These are phyloP conservation scores for Pleuronectes platessa DNA, from an alignment of 2,113 vertebrate species.

Conservation along the genomic window DNA sequence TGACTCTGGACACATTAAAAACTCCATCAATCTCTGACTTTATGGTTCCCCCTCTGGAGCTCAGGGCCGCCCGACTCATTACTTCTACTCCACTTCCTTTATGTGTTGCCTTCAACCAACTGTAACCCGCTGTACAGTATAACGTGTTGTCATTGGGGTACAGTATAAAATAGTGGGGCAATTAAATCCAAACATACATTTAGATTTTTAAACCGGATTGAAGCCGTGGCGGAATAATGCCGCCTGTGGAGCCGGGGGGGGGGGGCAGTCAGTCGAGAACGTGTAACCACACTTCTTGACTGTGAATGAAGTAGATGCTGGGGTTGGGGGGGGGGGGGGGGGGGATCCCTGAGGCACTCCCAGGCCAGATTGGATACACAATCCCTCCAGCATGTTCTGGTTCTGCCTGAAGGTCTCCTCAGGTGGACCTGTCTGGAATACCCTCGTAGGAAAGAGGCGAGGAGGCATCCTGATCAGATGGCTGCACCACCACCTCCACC, in stretches of 20 bases:
- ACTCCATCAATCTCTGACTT: slow-evolving; percentile 66
- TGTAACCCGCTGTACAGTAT: background rate
- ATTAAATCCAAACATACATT: slow-evolving; percentile 45
- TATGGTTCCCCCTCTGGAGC: slow-evolving; percentile 44
- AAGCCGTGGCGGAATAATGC: slow-evolving; percentile 4
- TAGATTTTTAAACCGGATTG: slow-evolving; percentile 26
- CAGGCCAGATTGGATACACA: slow-evolving; percentile 27
- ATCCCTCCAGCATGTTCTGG: slow-evolving; percentile 29
- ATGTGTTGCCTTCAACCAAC: slow-evolving; percentile 50
- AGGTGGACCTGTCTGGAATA: slow-evolving; percentile 12
- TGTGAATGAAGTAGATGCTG: slow-evolving; percentile 34
- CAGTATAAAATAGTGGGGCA: slow-evolving; percentile 14
- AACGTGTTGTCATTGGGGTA: slow-evolving; percentile 12
- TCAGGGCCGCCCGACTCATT: slow-evolving; percentile 58
- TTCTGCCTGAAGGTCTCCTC: slow-evolving; percentile 12
- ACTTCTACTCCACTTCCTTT: slow-evolving; percentile 50
- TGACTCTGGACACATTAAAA: slow-evolving; percentile 69
- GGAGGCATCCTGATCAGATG: too few species aligned
- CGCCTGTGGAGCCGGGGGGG: background rate
- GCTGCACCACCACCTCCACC: background rate
- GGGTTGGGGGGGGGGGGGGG: background rate
- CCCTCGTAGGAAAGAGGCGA: background rate
- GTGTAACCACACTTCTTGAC: slow-evolving; percentile 11
- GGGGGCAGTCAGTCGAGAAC: background rate
- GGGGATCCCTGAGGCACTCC: slow-evolving; percentile 31